Percentiles rank a stretch among this genome's conserved stretches.
These are phyloP conservation scores for Coleophora deauratella DNA, from an alignment of 2,888 invertebrate species.

Conservation along the genomic window DNA sequence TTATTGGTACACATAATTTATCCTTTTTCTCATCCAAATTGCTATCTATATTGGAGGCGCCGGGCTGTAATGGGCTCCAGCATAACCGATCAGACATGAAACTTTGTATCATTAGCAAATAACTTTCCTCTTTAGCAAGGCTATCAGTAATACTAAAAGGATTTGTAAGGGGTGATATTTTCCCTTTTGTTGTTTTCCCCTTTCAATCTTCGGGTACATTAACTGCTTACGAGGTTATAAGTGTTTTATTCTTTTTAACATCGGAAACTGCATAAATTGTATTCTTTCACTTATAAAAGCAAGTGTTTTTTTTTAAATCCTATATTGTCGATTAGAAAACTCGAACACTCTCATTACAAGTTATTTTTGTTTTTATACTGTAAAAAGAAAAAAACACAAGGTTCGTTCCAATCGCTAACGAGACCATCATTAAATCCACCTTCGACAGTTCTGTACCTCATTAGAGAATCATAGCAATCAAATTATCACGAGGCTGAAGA, in stretches of 20 bases:
- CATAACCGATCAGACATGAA: slow-evolving; percentile 36
- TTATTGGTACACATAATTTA: background rate
- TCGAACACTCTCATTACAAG: too few species aligned
- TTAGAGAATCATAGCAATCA: slow-evolving; percentile 25
- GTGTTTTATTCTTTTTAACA: background rate
- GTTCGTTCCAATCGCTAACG: background rate
- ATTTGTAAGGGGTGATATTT: background rate
- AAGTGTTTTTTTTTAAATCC: too few species aligned
- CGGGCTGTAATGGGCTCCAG: slow-evolving; percentile 13
- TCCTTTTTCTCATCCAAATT: background rate
- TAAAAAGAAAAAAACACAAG: background rate
- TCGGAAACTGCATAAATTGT: too few species aligned
- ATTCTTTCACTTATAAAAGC: too few species aligned
- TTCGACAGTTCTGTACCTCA: slow-evolving; percentile 5
- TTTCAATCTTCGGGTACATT: background rate
- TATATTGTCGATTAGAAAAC: too few species aligned
- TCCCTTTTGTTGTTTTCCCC: background rate
- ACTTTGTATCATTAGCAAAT: slow-evolving; percentile 38
- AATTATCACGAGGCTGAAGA: slow-evolving; percentile 23
- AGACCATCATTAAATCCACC: slow-evolving; percentile 5
- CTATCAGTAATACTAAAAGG: slow-evolving; percentile 12
- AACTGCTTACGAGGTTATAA: background rate
- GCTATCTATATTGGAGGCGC: background rate
- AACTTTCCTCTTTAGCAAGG: slow-evolving; percentile 29
- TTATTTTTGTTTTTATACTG: too few species aligned